These are phyloP conservation scores for Chironomus tentans DNA, from an alignment of 2,888 invertebrate species.

Conservation along the genomic window DNA sequence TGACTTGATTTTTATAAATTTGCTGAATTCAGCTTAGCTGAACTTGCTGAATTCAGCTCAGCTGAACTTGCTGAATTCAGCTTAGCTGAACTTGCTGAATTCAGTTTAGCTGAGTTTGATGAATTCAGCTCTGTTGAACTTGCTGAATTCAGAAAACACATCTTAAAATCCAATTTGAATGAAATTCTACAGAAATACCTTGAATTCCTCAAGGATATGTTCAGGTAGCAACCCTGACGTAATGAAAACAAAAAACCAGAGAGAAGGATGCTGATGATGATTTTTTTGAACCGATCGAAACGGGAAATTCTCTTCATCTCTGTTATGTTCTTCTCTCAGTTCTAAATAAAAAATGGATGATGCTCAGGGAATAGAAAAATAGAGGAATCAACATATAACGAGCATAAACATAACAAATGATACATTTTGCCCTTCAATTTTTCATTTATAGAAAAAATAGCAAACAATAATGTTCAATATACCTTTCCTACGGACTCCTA, in stretches of 20 bases:
- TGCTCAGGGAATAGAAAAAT: neutral
- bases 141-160: too few relatives aligned
- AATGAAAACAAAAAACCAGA: neutral
- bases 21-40: too few relatives aligned
- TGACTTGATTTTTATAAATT: too few relatives aligned
- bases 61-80: too few relatives aligned
- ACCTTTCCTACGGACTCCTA: neutral
- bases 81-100: too few relatives aligned
- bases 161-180: too few relatives aligned
- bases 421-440: neutral
- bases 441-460: neutral
- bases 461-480: neutral
- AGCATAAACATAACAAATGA: slow-evolving; percentile 22
- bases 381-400: slow-evolving; percentile 7
- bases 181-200: too few relatives aligned
- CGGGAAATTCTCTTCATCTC: neutral
- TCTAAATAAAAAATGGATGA: neutral
- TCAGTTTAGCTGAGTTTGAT: too few relatives aligned
- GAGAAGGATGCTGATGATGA: neutral
- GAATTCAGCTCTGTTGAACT: too few relatives aligned
- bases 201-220: too few relatives aligned
- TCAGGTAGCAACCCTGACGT: neutral
- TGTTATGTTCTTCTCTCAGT: neutral
- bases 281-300: neutral
- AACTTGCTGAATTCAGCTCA: too few relatives aligned